These are phyloP conservation scores for Sebastes umbrosus DNA, from an alignment of 2,797 vertebrate species.

Conservation along the genomic window DNA sequence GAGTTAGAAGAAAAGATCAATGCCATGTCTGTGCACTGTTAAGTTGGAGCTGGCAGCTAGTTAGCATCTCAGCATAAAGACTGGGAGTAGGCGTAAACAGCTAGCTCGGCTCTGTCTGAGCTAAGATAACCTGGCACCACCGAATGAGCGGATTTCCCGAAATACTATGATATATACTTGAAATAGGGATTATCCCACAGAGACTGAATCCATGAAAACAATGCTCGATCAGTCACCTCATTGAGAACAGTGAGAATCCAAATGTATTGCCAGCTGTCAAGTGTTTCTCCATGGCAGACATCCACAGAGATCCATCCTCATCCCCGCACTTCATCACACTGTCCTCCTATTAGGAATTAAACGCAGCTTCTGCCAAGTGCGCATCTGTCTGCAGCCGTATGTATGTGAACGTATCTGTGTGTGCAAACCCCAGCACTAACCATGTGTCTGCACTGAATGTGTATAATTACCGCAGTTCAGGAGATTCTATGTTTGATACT, in stretches of 20 bases:
- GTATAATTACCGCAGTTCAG: conserved; percentile 43
- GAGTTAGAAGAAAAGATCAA: neutral
- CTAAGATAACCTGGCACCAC: neutral
- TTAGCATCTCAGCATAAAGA: conserved; percentile 4
- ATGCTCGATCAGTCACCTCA: conserved; percentile 7
- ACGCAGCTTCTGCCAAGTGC: conserved; percentile 25
- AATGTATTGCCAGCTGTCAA: conserved; percentile 44
- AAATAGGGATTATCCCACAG: neutral
- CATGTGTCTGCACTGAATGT: conserved; percentile 27
- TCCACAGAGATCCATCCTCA: conserved; percentile 32
- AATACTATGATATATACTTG: neutral
- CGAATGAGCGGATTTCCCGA: neutral
- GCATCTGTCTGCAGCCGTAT: neutral
- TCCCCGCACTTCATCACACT: conserved; percentile 25
- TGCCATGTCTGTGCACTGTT: neutral
- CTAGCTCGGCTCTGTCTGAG: neutral
- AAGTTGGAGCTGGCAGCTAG: neutral
- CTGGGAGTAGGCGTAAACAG: neutral
- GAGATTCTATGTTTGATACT: conserved; percentile 55
- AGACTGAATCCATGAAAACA: conserved; percentile 12
- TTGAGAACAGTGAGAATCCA: conserved; percentile 26
- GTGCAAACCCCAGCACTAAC: neutral
- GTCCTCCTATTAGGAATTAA: conserved; percentile 24
- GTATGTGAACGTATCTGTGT: neutral
- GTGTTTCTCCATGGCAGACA: conserved; percentile 24